Base-by-base conservation (phyloP, 2,888 invertebrate genomes). In the Andrena hattorfiana region DNA sequence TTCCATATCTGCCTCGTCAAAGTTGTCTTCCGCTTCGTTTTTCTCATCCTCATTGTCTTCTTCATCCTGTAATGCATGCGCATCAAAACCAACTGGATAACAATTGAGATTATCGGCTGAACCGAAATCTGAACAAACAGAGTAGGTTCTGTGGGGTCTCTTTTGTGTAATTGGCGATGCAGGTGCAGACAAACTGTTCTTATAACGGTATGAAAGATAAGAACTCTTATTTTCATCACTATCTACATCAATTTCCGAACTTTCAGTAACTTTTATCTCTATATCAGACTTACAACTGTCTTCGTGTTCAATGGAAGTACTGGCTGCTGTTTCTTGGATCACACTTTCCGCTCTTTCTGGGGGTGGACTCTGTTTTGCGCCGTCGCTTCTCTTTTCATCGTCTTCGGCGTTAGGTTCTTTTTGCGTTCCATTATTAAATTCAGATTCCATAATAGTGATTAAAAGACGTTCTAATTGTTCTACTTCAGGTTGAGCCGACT, bases 1-100 rank as follows among this genome's bases (percentile, higher is more conserved):
- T 42, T 94, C 94, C 89, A 94, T 94, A 77, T 92, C 92, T 35
- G 91, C 93, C 16, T 94, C 94, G 67, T 95, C 94, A 74, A 90
- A 89, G 67, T 95, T 91, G 81, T 95, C 95, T 32, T 94, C 94
- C 67, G 94, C 86, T 32, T 81, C 87, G 78, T 87, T 94, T 88
- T 92, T 92, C 10, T 92, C 91, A 49, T 91, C 90, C n/a, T 91
- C 91, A 73, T 88, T 94, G 87, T 91, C 91, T 7, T 90, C 90
- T 7, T 91, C 91, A 74, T 88, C 94, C 88, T 91, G 89, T 6
- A 92, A 73, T 1, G 86, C 76, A 1, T 85, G 87, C 1, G 90
- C 85, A 26, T 93, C 92, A 32, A 93, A 91, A 20, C 90, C 92
- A 1, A 86, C 80, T 13, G 92, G 91, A 76, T 93, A 93, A 20